Base-by-base conservation (phyloP, 2,113 vertebrate genomes). In the Cricetomys ansorgei region DNA sequence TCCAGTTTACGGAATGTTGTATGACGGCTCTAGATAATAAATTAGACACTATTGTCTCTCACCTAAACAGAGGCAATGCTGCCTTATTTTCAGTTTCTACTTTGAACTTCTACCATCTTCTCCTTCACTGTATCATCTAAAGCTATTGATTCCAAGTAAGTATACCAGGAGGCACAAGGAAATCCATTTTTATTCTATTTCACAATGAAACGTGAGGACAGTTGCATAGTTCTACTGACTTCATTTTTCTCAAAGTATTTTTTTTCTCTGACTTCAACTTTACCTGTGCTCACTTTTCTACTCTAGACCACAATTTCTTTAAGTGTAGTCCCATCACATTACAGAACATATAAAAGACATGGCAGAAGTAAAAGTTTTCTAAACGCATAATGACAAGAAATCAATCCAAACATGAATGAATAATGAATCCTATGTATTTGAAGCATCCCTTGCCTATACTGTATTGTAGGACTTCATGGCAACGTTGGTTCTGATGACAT, bases 261-360 rank as follows among this genome's bases (percentile, higher is more conserved):
- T 43, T n/a, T n/a, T n/a, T n/a, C 53, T 88, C 21, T 29, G 40
- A 64, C 7, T 0, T 55, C 3, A 50, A 12, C 3, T 65, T 12
- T 37, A 83, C 76, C 76, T 27, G 15, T 59, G 7, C 57, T 59
- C 57, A 17, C 8, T 59, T 59, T 19, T 59, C 57, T 59, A 59
- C 21, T 13, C 57, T 59, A 59, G 57, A 16, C 57, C 57, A 57
- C 57, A 12, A 3, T 3, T 59, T 59, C 8, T 59, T 59, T 17
- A 59, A 59, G 57, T 3, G 3, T 59, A 15, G 57, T 17, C 13
- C 57, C 57, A 59, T 64, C 62, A 11, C 21, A 23, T 64, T 15
- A 5, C 69, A 2, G 3, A 27, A 0, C 0, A 29, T 9, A 7
- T 7, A 19, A 59, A 59, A 59, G 21, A 4, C 21, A 59, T 59